phyloP scores from a whole-genome alignment of 2,113 vertebrate genomes.

The Datnioides undecimradiatus region DNA sequence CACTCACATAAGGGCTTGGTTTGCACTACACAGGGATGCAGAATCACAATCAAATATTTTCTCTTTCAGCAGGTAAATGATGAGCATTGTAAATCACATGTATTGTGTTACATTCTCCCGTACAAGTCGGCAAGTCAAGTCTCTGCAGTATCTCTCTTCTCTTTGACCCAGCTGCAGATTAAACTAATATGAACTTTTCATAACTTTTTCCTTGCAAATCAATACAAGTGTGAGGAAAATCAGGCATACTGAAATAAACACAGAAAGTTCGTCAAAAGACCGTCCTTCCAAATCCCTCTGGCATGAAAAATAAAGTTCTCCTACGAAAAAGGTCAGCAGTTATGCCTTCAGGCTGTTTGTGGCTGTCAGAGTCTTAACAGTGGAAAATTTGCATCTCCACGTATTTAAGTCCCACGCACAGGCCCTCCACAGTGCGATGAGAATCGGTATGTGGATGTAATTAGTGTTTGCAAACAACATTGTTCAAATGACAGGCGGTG shows the following conservation, averaged over 20 bases:
- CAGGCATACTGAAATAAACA: conserved; percentile 3
- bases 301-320: conserved; percentile 19
- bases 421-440: not conserved
- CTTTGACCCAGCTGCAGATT: not conserved
- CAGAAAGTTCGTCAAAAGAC: not conserved
- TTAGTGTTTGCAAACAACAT: conserved; percentile 40
- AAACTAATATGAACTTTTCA: conserved; percentile 2
- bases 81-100: conserved; percentile 4
- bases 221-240: conserved; percentile 5
- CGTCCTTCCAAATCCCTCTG: not conserved
- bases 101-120: not conserved
- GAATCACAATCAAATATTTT: not conserved
- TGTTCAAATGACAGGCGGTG: conserved; percentile 16
- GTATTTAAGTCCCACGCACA: conserved; percentile 3
- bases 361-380: conserved; percentile 19
- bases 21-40: not conserved
- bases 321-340: conserved; percentile 19
- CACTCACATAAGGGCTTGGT: not conserved
- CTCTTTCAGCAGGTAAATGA: not conserved
- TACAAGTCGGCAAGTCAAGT: not conserved
- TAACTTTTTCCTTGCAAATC: conserved; percentile 11
- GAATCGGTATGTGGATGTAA: not conserved
- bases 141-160: not conserved
- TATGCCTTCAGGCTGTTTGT: conserved; percentile 33
- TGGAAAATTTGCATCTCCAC: conserved; percentile 5